phyloP scores from a whole-genome alignment of 2,888 invertebrate genomes.

The Phaedon cochleariae region DNA sequence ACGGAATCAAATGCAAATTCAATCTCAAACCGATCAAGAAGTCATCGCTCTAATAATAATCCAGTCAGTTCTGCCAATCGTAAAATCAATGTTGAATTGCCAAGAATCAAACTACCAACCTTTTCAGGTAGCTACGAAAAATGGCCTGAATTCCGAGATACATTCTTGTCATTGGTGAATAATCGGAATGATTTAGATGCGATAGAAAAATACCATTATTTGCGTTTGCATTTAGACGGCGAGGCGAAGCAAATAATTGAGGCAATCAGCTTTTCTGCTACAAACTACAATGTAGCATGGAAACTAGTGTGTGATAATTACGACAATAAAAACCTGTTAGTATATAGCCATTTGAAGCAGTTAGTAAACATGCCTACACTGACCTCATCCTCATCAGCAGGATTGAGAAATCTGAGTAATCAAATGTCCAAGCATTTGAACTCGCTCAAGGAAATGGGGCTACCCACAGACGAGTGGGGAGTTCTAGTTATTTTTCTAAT shows the following conservation, averaged over 20 bases:
- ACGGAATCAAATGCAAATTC: too few species aligned
- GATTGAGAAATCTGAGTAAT: conserved; percentile 1
- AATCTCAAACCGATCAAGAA: too few species aligned
- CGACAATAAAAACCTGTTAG: neutral
- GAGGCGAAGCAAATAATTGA: too few species aligned
- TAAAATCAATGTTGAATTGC: neutral
- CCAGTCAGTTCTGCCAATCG: too few species aligned
- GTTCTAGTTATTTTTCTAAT: conserved; percentile 11
- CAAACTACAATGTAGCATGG: neutral
- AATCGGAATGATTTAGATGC: neutral
- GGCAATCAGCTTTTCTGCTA: too few species aligned
- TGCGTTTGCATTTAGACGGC: too few species aligned
- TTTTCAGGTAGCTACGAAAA: neutral
- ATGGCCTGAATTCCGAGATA: too few species aligned
- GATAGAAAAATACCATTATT: too few species aligned
- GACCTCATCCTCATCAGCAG: neutral
- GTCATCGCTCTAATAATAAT: too few species aligned
- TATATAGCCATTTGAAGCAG: neutral
- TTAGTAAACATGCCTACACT: neutral
- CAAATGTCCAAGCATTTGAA: conserved; percentile 19
- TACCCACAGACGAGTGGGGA: neutral
- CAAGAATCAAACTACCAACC: neutral
- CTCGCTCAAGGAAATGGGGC: conserved; percentile 4
- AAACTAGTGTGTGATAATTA: neutral
- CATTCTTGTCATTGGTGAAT: neutral